These are phyloP conservation scores for Rhynchomys soricoides DNA, from an alignment of 2,113 vertebrate species.

Conservation along the genomic window DNA sequence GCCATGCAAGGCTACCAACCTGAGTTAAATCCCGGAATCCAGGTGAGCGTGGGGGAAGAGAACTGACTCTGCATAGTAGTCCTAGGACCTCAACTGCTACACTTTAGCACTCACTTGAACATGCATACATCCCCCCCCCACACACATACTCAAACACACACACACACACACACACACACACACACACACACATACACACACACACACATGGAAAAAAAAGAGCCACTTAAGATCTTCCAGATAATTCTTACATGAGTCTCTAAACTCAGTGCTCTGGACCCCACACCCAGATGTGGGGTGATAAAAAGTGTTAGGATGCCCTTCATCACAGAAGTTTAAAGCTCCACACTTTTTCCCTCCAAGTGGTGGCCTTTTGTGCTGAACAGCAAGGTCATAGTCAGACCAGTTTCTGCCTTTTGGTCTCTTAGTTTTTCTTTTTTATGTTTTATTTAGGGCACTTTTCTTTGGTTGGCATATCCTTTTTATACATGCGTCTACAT, in stretches of 20 bases:
- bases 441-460: background rate
- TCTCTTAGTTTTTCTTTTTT: background rate
- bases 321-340: background rate
- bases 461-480: background rate
- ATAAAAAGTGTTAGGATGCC: background rate
- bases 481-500: background rate
- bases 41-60: background rate
- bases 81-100: background rate
- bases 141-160: no score
- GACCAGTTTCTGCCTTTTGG: background rate
- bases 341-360: background rate
- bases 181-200: background rate
- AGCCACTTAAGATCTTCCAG: background rate
- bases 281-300: background rate
- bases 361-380: background rate
- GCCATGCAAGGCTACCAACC: background rate
- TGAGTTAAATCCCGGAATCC: background rate
- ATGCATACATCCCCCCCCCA: no score
- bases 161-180: background rate
- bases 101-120: background rate
- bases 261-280: background rate
- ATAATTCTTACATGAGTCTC: background rate
- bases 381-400: background rate
- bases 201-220: background rate
- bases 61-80: background rate